Evolutionary conservation across 2,113 vertebrate species (phyloP).

Genomic region (Paraplagusia blochii): DNA sequence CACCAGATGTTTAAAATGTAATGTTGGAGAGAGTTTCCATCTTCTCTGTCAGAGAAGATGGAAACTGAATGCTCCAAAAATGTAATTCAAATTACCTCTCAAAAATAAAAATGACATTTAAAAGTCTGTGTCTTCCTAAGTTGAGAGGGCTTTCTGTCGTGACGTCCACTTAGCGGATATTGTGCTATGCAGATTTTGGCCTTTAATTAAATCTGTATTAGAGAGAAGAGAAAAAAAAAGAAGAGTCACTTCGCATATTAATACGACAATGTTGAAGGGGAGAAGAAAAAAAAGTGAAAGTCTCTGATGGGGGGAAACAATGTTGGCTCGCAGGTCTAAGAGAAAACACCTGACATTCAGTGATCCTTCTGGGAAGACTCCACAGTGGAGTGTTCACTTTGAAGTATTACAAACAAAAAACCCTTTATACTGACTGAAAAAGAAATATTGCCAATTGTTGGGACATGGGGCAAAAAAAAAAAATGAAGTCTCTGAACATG

Average conservation of each 20-base stretch:
- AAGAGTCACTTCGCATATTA: slow-evolving; percentile 5
- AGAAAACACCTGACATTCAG: slow-evolving; percentile 4
- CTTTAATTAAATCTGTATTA: slow-evolving; percentile 8
- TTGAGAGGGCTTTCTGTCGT: neutral
- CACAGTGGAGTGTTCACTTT: slow-evolving; percentile 13
- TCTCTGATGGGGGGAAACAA: slow-evolving; percentile 1
- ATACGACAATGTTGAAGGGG: slow-evolving; percentile 3
- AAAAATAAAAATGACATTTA: neutral
- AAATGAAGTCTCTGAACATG: slow-evolving; percentile 7
- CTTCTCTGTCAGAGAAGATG: too few relatives aligned
- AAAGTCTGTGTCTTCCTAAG: neutral
- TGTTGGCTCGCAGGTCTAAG: neutral
- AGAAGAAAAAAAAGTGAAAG: neutral
- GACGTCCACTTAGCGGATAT: neutral
- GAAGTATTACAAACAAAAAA: slow-evolving; percentile 7
- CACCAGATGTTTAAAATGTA: neutral
- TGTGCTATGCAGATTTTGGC: neutral
- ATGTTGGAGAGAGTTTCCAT: too few relatives aligned
- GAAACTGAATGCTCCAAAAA: neutral
- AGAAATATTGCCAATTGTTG: slow-evolving; percentile 6
- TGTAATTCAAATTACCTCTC: too few relatives aligned
- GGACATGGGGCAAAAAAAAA: neutral
- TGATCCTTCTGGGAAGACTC: neutral
- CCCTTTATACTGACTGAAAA: neutral
- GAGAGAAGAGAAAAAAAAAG: slow-evolving; percentile 8